Conservation (phyloP, 1,140 invertebrate genomes). For the Bombus confusus region DNA sequence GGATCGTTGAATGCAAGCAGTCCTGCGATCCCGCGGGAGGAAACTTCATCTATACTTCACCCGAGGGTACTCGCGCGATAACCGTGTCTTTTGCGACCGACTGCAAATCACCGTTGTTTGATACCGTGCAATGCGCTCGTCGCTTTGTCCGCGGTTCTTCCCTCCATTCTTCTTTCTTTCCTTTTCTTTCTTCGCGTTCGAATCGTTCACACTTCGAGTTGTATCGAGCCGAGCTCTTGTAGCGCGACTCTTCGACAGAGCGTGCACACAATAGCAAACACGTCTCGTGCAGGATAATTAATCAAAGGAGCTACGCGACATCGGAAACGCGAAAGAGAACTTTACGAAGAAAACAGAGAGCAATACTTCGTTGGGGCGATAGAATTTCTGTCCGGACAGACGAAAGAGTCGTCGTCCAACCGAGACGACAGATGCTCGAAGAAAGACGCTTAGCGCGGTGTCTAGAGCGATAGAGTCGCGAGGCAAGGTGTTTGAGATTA, state of each 20-base stretch:
- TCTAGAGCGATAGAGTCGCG: too few species aligned
- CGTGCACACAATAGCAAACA: neutral
- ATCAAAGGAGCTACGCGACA: neutral
- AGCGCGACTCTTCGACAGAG: neutral
- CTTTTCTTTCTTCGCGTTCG: too few species aligned
- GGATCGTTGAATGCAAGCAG: conserved; percentile 30
- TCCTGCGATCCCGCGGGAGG: conserved; percentile 4
- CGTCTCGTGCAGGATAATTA: neutral
- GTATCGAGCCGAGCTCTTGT: neutral
- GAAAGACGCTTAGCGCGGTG: neutral
- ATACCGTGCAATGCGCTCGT: conserved; percentile 21
- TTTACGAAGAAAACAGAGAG: neutral
- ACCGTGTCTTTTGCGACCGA: conserved; percentile 24
- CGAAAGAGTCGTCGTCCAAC: too few species aligned
- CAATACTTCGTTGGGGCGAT: neutral
- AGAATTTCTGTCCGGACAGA: neutral
- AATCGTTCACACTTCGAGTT: too few species aligned
- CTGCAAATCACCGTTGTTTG: conserved; percentile 33
- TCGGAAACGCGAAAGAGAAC: too few species aligned
- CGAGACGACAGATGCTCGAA: neutral
- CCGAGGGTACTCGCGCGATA: conserved; percentile 37
- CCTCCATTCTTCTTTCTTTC: neutral
- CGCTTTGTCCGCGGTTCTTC: conserved; percentile 17
- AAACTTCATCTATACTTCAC: conserved; percentile 41
- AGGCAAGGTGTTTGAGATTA: too few species aligned